phyloP scores from a whole-genome alignment of 1,140 invertebrate species.

The Vanessa atalanta region DNA sequence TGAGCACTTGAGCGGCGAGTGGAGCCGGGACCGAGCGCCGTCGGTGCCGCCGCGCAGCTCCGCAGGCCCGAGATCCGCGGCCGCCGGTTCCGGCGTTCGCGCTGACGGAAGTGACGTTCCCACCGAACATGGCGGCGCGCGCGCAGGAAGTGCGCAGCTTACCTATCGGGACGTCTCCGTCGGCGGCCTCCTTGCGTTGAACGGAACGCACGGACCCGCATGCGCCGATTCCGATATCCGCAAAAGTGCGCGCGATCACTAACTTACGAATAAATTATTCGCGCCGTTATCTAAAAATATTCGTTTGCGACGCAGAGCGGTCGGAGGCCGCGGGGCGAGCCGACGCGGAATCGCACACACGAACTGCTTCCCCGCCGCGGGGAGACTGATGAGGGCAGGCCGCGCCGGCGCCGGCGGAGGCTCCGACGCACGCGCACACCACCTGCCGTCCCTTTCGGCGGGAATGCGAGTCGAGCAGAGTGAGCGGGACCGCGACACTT shows the following conservation, averaged over 20 bases:
- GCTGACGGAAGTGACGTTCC: slow-evolving; percentile 75
- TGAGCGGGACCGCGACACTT: slow-evolving; percentile 66
- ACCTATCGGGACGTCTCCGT: slow-evolving; percentile 75
- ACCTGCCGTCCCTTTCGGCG: slow-evolving; percentile 60
- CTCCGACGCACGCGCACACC: slow-evolving; percentile 69
- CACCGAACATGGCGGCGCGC: slow-evolving; percentile 75
- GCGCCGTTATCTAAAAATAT: slow-evolving; percentile 80
- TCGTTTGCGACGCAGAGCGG: slow-evolving; percentile 67
- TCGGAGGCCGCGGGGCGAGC: slow-evolving; percentile 56
- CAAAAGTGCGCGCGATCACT: slow-evolving; percentile 74
- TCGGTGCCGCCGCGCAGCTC: slow-evolving; percentile 52
- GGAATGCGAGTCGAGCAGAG: slow-evolving; percentile 37
- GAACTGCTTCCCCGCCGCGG: slow-evolving; percentile 75
- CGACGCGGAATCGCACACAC: slow-evolving; percentile 67
- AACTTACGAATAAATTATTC: slow-evolving; percentile 77
- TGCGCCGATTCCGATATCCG: slow-evolving; percentile 64
- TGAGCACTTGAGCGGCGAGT: slow-evolving; percentile 46
- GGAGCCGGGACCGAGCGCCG: slow-evolving; percentile 32
- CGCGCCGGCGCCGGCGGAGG: slow-evolving; percentile 73
- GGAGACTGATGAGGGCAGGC: slow-evolving; percentile 78
- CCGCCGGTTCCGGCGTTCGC: slow-evolving; percentile 58
- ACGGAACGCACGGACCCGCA: slow-evolving; percentile 58
- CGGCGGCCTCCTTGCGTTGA: slow-evolving; percentile 42
- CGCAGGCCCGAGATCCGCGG: slow-evolving; percentile 47
- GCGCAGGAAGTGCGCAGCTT: slow-evolving; percentile 80